Percentiles rank a stretch among this genome's conserved stretches.
These are phyloP conservation scores for Hemiprocne comata DNA, from an alignment of 2,113 vertebrate genomes.

Conservation along the genomic window DNA sequence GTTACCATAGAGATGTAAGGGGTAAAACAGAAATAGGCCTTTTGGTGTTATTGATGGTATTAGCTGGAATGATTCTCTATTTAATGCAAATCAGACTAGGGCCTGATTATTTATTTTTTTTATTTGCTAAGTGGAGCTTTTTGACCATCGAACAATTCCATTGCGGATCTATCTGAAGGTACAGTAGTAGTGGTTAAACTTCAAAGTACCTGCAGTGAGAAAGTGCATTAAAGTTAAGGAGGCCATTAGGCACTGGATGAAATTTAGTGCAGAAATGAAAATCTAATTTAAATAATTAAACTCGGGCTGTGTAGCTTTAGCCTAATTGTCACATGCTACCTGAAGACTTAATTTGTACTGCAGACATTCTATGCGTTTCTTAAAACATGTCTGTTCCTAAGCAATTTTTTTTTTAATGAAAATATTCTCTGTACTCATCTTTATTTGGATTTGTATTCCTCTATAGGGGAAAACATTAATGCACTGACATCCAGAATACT, in stretches of 20 bases:
- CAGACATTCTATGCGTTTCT: not conserved
- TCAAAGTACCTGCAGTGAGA: not conserved
- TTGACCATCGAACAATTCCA: not conserved
- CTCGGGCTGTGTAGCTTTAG: not conserved
- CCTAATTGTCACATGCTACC: not conserved
- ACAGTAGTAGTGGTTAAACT: not conserved
- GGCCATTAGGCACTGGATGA: not conserved
- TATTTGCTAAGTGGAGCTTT: not conserved
- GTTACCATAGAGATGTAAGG: not conserved
- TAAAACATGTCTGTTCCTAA: not conserved
- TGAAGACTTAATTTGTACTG: not conserved
- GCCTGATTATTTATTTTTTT: not conserved
- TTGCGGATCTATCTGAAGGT: not conserved
- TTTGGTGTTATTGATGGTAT: not conserved
- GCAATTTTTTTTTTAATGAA: not conserved
- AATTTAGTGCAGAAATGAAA: not conserved
- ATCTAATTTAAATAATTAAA: not conserved
- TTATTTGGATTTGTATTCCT: constrained; percentile 5
- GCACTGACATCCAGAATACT: not conserved
- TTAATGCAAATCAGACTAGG: not conserved
- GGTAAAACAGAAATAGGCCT: not conserved
- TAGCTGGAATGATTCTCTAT: not conserved
- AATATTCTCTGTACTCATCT: not conserved
- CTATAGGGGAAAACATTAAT: not conserved
- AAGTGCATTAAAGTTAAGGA: not conserved